These are phyloP conservation scores for Pogonophryne albipinna DNA, from an alignment of 2,797 vertebrate species.

Conservation along the genomic window DNA sequence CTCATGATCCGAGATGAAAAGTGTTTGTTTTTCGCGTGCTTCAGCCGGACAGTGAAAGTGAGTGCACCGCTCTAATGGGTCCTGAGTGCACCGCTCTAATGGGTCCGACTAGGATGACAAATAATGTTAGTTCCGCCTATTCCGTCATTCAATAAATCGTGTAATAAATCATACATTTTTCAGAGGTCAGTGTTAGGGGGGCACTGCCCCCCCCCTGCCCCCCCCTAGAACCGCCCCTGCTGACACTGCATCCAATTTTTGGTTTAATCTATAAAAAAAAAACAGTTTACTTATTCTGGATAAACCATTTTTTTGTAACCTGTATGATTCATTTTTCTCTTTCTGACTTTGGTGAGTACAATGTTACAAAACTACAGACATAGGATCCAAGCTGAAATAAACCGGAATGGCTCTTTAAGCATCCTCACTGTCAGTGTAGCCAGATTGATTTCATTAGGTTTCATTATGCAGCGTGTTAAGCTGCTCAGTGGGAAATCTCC, in stretches of 20 bases:
- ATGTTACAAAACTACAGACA: not conserved
- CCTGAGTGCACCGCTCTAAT: no score
- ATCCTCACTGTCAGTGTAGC: not conserved
- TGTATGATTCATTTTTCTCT: not conserved
- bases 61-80: no score
- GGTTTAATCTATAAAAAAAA: not conserved
- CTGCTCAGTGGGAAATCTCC: slow-evolving; percentile 19
- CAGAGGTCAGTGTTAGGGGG: no score
- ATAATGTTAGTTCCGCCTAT: no score
- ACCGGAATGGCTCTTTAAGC: not conserved
- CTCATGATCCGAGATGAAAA: no score
- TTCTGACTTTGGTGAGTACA: not conserved
- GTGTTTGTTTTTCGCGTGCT: no score
- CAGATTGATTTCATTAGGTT: slow-evolving; percentile 20
- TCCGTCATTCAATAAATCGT: no score
- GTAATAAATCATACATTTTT: no score
- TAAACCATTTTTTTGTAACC: not conserved
- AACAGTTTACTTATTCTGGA: not conserved
- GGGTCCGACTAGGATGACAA: no score
- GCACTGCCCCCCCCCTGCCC: no score
- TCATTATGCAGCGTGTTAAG: slow-evolving; percentile 14
- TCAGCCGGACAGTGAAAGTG: no score
- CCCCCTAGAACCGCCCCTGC: no score
- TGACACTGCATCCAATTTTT: not conserved
- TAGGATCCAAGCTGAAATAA: not conserved